phyloP scores from a whole-genome alignment of 2,888 invertebrate species.

The Meghimatium bilineatum region DNA sequence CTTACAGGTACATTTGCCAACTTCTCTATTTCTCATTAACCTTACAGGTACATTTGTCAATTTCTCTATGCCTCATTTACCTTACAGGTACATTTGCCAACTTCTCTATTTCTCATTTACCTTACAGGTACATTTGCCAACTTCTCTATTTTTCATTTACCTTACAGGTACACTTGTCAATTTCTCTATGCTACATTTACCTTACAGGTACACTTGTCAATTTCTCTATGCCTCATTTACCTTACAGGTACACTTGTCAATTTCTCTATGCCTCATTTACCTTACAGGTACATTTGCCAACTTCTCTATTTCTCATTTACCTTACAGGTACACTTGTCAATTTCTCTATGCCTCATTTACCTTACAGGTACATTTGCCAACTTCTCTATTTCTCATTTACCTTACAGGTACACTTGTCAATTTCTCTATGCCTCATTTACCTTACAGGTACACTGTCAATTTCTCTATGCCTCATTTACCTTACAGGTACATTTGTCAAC shows the following conservation, averaged over 20 bases:
- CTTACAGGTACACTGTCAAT: too few species aligned
- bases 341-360: too few species aligned
- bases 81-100: too few species aligned
- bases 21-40: slow-evolving; percentile 55
- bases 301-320: slow-evolving; percentile 56
- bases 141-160: slow-evolving; percentile 77
- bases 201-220: too few species aligned
- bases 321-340: slow-evolving; percentile 82
- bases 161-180: slow-evolving; percentile 82
- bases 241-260: slow-evolving; percentile 82
- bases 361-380: too few species aligned
- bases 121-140: slow-evolving; percentile 82
- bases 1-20: too few species aligned
- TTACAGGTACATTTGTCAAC: slow-evolving; percentile 82
- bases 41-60: slow-evolving; percentile 82
- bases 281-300: slow-evolving; percentile 78
- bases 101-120: slow-evolving; percentile 55
- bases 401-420: slow-evolving; percentile 82
- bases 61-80: slow-evolving; percentile 81
- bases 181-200: slow-evolving; percentile 81
- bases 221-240: slow-evolving; percentile 56
- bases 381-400: slow-evolving; percentile 56
- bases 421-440: too few species aligned
- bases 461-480: slow-evolving; percentile 57
- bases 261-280: slow-evolving; percentile 79